These are phyloP conservation scores for Pseudomyrmex concolor DNA, from an alignment of 1,140 invertebrate species.

Conservation along the genomic window DNA sequence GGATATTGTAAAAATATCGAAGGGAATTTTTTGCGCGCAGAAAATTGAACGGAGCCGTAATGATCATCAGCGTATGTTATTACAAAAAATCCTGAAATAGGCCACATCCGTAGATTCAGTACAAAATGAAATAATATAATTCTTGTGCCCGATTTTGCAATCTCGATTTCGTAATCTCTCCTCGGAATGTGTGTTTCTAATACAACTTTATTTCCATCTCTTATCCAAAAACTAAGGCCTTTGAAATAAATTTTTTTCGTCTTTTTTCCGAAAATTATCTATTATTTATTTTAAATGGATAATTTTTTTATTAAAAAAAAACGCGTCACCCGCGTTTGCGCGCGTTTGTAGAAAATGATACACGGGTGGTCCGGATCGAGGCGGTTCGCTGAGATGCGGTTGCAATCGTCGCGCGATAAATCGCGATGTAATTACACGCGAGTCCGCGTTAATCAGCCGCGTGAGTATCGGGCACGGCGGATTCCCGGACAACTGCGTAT, in stretches of 20 bases:
- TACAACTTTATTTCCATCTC: too few species aligned
- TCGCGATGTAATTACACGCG: conserved; percentile 64
- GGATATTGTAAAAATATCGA: conserved; percentile 19
- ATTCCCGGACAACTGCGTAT: conserved; percentile 49
- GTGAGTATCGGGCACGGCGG: conserved; percentile 38
- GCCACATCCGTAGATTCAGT: background rate
- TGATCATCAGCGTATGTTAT: background rate
- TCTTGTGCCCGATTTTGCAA: background rate
- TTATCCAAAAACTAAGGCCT: too few species aligned
- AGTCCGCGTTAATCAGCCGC: conserved; percentile 56
- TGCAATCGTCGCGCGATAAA: conserved; percentile 67
- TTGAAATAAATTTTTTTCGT: background rate
- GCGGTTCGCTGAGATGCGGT: conserved; percentile 19
- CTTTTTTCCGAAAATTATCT: too few species aligned
- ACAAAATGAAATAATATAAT: background rate
- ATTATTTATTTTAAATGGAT: too few species aligned
- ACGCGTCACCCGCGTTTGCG: background rate
- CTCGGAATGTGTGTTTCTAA: too few species aligned
- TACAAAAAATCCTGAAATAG: background rate
- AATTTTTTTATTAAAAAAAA: background rate
- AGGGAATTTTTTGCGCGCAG: background rate
- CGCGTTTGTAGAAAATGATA: background rate
- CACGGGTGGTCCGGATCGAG: background rate
- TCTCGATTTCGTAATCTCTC: background rate
- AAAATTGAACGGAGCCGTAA: conserved; percentile 17